Base-by-base conservation (phyloP, 2,113 vertebrate species). In the Thryonomys swinderianus region DNA sequence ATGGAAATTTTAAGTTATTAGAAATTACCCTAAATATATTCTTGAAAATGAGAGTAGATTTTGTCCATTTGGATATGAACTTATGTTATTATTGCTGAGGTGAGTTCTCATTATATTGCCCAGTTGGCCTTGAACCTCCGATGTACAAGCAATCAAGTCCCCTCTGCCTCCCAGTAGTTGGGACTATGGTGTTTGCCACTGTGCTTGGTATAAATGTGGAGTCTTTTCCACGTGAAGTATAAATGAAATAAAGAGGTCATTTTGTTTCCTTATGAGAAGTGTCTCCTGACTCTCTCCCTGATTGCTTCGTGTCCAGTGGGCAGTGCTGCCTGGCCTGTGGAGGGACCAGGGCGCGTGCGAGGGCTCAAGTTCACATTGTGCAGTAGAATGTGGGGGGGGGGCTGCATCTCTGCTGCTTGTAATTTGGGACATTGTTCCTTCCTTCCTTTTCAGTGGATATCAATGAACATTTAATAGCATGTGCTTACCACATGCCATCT, bases 41-140 rank as follows among this genome's bases (percentile, higher is more conserved):
- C 59, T 88, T 92, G 67, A 94, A 95, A 94, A 79, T 53, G 21
- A 92, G 23, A 85, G 53, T 93, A n/a, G 42, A 62, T 76, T 96
- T 96, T 82, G 37, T 62, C 62, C 74, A 91, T 76, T 88, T 93
- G 80, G 80, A 74, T 71, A 48, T 78, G 27, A 40, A 42, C 42
- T 76, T 76, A 48, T 48, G 73, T 76, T 76, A 30, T 30, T 45
- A 32, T 48, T 76, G 13, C 32, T 48, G 42, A 48, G 12, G 9
- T 48, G 42, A 76, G 42, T 25, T 76, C 73, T 45, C 42, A 48
- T 48, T 74, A 48, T 48, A 76, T 76, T 76, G 73, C 42, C 42
- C 42, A 48, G 27, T 30, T 76, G 42, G 71, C 6, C 71, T 74
- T 48, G 40, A 30, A 74, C 42, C 71, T 74, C 71, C 71, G 45